Conservation (phyloP, 2,113 vertebrate genomes). For the Coregonus clupeaformis region DNA sequence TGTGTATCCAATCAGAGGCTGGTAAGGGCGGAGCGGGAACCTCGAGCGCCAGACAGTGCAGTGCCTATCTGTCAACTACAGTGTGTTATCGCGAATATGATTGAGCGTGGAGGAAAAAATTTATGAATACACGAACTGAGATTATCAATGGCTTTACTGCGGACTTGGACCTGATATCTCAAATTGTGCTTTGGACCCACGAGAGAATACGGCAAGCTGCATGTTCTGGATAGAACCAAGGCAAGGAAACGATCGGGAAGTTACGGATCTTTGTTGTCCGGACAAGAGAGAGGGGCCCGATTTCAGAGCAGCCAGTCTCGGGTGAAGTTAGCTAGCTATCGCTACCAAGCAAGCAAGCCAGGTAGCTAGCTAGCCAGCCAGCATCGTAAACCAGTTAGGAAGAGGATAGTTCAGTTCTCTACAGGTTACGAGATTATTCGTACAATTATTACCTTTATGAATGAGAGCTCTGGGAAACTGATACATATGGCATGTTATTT, state of each 20-base stretch:
- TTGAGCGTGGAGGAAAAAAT: conserved; percentile 42
- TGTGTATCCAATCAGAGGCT: conserved; percentile 21
- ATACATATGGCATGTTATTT: background rate
- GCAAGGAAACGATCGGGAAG: conserved; percentile 20
- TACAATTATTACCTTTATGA: too few species aligned
- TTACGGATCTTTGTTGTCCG: conserved; percentile 48
- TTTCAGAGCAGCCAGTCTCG: conserved; percentile 25
- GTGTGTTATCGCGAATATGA: conserved; percentile 16
- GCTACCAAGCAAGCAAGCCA: background rate
- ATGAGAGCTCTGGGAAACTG: too few species aligned
- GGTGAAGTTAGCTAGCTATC: background rate
- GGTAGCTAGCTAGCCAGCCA: too few species aligned
- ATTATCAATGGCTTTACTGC: conserved; percentile 8
- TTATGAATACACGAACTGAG: conserved; percentile 27
- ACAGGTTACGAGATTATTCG: background rate
- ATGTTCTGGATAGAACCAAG: background rate
- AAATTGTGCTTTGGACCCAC: background rate
- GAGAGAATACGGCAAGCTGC: background rate
- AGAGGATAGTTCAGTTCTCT: background rate
- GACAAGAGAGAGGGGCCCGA: conserved; percentile 52
- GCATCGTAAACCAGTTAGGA: background rate
- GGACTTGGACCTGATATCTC: conserved; percentile 22
- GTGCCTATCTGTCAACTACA: conserved; percentile 44
- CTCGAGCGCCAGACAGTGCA: background rate
- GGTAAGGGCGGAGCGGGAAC: conserved; percentile 31